Base-by-base conservation (phyloP, 2,113 vertebrate species). In the Melanostigma gelatinosum region DNA sequence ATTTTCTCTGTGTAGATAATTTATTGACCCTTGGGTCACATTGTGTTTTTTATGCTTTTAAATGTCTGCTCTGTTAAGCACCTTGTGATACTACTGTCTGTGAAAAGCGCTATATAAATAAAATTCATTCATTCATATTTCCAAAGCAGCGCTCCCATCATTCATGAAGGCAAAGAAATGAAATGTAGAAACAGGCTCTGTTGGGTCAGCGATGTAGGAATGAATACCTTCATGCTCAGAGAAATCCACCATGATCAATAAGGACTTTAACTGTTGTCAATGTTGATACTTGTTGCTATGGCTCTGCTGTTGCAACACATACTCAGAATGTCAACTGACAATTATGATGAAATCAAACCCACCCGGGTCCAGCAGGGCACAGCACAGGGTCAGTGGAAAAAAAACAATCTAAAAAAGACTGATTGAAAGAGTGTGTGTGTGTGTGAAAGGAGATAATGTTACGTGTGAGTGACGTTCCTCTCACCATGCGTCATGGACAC, bases 401-500 rank as follows among this genome's bases (percentile, higher is more conserved):
- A 62, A 63, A 57, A 8, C 63, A 61, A 24, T 55, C 10, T 12
- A 55, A 52, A 72, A 52, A 44, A 24, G 7, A 63, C 5, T 16
- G 36, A 48, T 22, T 40, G 34, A 74, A 16, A 27, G 16, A 16
- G 3, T n/a, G 72, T 40, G 32, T 40, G 24, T 24, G 24, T 29
- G 29, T 29, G 34, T 55, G 27, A 46, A 36, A 73, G 18, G 7
- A 4, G 15, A 55, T 24, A 6, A 38, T 55, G 74, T 32, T 38
- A 20, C 32, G 32, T 36, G 32, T 50, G 34, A 18, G 24, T 22
- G 34, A 57, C 27, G 58, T 50, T 73, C n/a, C 72, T 71, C 91
- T 92, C 96, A 99, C 98, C 98, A 99, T 80, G 98, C 98, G 52
- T 99, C 96, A 0, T 99, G 96, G 81, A 96, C 93, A 63, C 96